These are phyloP conservation scores for Salmo trutta DNA, from an alignment of 2,797 vertebrate species.

Conservation along the genomic window DNA sequence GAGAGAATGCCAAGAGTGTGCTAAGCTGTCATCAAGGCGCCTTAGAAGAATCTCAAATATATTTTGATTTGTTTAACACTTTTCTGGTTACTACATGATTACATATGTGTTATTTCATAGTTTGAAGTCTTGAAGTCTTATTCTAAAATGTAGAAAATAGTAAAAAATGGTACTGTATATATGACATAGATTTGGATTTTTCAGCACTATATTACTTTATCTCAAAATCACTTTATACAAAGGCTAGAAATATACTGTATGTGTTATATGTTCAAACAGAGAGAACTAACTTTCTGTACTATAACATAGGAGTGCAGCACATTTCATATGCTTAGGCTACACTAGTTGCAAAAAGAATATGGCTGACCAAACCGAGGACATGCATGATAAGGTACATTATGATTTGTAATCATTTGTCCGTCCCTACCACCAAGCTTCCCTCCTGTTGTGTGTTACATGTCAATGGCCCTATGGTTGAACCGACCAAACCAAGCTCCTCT, in stretches of 20 bases:
- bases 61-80: no score
- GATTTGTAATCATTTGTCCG: background rate
- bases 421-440: background rate
- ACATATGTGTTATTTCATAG: no score
- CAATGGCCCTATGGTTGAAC: background rate
- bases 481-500: background rate
- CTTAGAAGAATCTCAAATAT: no score
- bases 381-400: constrained; percentile 1
- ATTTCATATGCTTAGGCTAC: background rate
- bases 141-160: no score
- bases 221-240: background rate
- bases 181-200: background rate
- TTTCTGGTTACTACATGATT: no score
- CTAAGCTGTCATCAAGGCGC: no score
- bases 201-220: background rate
- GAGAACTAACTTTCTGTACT: background rate
- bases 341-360: background rate
- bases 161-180: background rate
- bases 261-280: background rate
- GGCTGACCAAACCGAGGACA: background rate
- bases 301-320: background rate
- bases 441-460: background rate
- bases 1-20: no score
- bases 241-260: background rate
- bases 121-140: no score